phyloP scores from a whole-genome alignment of 2,113 vertebrate species.

The Channa argus region DNA sequence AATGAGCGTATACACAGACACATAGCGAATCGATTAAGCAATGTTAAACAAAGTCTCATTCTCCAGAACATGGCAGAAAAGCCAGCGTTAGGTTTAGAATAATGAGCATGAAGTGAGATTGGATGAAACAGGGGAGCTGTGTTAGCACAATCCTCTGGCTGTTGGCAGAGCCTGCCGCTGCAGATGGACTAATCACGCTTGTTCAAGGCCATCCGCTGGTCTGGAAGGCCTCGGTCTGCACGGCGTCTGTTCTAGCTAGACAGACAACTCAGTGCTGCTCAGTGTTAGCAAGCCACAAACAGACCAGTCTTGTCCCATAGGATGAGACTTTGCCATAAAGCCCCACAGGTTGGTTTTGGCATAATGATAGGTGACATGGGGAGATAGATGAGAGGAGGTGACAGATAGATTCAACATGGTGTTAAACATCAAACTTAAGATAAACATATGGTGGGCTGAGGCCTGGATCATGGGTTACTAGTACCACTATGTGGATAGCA shows the following conservation, averaged over 20 bases:
- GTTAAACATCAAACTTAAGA: slow-evolving; percentile 69
- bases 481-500: slow-evolving; percentile 48
- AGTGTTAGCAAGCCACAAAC: slow-evolving; percentile 36
- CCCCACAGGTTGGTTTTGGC: slow-evolving; percentile 36
- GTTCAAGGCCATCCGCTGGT: slow-evolving; percentile 72
- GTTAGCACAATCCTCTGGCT: slow-evolving; percentile 71
- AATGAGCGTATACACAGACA: slow-evolving; percentile 66
- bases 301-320: slow-evolving; percentile 26
- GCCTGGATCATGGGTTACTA: slow-evolving; percentile 61
- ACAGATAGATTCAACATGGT: slow-evolving; percentile 78
- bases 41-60: slow-evolving; percentile 71
- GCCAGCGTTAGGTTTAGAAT: slow-evolving; percentile 56
- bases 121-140: slow-evolving; percentile 65
- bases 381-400: slow-evolving; percentile 63
- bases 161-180: slow-evolving; percentile 63
- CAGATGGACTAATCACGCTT: slow-evolving; percentile 76
- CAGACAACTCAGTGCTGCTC: slow-evolving; percentile 54
- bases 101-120: slow-evolving; percentile 70
- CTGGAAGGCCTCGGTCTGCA: slow-evolving; percentile 64
- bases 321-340: slow-evolving; percentile 34
- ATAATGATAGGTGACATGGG: slow-evolving; percentile 60
- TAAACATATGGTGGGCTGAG: slow-evolving; percentile 59
- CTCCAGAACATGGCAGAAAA: slow-evolving; percentile 47
- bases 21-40: slow-evolving; percentile 69
- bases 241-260: slow-evolving; percentile 52